Evolutionary conservation across 1,140 invertebrate genomes (phyloP).

Genomic region (Lamellibrachia luymesi): DNA sequence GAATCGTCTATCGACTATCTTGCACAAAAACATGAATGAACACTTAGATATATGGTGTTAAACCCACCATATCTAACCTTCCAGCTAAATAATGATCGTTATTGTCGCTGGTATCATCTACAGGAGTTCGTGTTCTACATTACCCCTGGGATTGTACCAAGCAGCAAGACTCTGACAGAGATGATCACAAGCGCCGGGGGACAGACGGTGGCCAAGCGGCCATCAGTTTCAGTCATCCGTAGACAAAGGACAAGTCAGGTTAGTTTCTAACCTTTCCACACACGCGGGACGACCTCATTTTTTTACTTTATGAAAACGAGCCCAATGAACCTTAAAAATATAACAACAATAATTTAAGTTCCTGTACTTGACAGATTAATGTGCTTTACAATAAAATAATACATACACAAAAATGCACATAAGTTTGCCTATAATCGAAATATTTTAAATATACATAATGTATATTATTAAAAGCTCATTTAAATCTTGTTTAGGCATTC

Average conservation of each 20-base stretch:
- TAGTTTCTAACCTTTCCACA: neutral
- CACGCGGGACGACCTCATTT: neutral
- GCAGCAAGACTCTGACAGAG: neutral
- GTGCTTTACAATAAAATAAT: no score
- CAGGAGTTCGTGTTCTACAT: constrained; percentile 6
- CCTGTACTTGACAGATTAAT: no score
- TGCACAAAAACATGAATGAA: no score
- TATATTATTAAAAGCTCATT: no score
- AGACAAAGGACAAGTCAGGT: neutral
- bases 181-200: neutral
- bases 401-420: no score
- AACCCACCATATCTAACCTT: neutral
- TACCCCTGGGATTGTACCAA: neutral
- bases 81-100: neutral
- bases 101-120: neutral
- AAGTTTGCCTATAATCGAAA: no score
- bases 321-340: neutral
- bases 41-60: no score
- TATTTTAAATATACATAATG: no score
- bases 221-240: neutral
- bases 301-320: neutral
- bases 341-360: no score
- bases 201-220: neutral
- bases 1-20: no score
- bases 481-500: no score